These are phyloP conservation scores for Scaptomyza graminum DNA, from an alignment of 1,140 invertebrate species.

Conservation along the genomic window DNA sequence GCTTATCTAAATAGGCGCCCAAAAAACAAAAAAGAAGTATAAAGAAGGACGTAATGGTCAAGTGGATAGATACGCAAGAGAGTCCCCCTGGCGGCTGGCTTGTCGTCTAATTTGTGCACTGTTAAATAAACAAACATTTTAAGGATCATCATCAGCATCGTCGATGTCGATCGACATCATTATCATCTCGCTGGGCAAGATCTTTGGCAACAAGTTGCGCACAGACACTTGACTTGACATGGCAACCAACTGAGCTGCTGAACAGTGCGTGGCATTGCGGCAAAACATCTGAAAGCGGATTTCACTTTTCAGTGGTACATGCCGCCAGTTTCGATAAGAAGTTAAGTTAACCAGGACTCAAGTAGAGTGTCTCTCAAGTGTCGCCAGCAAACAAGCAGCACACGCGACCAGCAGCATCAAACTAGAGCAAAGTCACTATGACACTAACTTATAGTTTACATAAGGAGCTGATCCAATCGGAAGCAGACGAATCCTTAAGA, in stretches of 20 bases:
- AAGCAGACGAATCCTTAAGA: too few relatives aligned
- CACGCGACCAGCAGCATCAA: slow-evolving; percentile 54
- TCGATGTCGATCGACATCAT: background rate
- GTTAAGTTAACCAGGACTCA: background rate
- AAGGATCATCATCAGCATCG: slow-evolving; percentile 17
- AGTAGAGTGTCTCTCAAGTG: slow-evolving; percentile 38
- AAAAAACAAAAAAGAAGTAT: slow-evolving; percentile 59
- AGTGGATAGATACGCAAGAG: slow-evolving; percentile 58
- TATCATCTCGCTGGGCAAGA: slow-evolving; percentile 3
- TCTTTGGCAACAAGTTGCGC: slow-evolving; percentile 2
- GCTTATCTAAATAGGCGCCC: slow-evolving; percentile 82
- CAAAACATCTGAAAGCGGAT: slow-evolving; percentile 50
- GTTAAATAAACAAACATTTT: slow-evolving; percentile 79
- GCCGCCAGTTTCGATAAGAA: slow-evolving; percentile 67
- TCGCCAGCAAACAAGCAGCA: slow-evolving; percentile 35
- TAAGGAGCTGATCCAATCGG: too few relatives aligned
- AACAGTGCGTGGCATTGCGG: background rate
- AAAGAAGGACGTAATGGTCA: slow-evolving; percentile 62
- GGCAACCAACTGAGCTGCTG: background rate
- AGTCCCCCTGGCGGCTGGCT: slow-evolving; percentile 19
- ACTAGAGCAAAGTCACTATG: slow-evolving; percentile 29
- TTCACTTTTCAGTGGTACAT: slow-evolving; percentile 43
- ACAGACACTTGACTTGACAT: slow-evolving; percentile 21
- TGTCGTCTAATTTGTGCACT: slow-evolving; percentile 79
- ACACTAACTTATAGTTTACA: too few relatives aligned